Evolutionary conservation across 2,797 vertebrate genomes (phyloP).

Genomic region (Chrosomus eos): DNA sequence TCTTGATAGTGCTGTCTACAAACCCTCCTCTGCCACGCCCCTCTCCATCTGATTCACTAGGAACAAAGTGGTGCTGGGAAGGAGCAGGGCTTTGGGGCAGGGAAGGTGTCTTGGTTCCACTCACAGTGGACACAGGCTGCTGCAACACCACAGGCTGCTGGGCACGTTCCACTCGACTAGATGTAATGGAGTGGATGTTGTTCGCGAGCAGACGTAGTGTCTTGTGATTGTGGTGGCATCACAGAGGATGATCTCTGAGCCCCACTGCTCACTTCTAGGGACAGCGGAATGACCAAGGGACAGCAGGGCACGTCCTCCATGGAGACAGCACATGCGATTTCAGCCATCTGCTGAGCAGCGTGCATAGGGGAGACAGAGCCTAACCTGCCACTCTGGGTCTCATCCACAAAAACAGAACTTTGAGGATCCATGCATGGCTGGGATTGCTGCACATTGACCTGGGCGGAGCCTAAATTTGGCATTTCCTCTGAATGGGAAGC

Average conservation of each 20-base stretch:
- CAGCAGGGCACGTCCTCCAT: conserved; percentile 80
- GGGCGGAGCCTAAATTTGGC: conserved; percentile 44
- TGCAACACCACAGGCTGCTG: conserved; percentile 81
- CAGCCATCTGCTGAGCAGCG: conserved; percentile 68
- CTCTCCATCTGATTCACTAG: conserved; percentile 88
- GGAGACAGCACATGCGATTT: conserved; percentile 69
- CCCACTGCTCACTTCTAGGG: conserved; percentile 73
- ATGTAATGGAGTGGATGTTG: conserved; percentile 68
- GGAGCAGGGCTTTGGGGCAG: conserved; percentile 81
- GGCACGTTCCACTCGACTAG: conserved; percentile 65
- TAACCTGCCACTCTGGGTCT: conserved; percentile 66
- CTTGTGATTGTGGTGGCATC: conserved; percentile 71
- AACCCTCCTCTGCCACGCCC: conserved; percentile 87
- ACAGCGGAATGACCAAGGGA: conserved; percentile 78
- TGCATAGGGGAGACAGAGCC: conserved; percentile 70
- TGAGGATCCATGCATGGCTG: conserved; percentile 65
- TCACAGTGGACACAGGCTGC: conserved; percentile 78
- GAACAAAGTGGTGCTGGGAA: conserved; percentile 74
- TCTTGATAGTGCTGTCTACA: conserved; percentile 95
- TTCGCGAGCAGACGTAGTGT: conserved; percentile 68
- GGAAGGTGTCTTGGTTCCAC: conserved; percentile 76
- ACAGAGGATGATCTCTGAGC: conserved; percentile 68
- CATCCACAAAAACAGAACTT: conserved; percentile 67
- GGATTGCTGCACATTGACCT: conserved; percentile 62
- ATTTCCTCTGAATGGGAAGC: conserved; percentile 67